Evolutionary conservation across 1,140 invertebrate genomes (phyloP).

Genomic region (Ditylenchus dipsaci): DNA sequence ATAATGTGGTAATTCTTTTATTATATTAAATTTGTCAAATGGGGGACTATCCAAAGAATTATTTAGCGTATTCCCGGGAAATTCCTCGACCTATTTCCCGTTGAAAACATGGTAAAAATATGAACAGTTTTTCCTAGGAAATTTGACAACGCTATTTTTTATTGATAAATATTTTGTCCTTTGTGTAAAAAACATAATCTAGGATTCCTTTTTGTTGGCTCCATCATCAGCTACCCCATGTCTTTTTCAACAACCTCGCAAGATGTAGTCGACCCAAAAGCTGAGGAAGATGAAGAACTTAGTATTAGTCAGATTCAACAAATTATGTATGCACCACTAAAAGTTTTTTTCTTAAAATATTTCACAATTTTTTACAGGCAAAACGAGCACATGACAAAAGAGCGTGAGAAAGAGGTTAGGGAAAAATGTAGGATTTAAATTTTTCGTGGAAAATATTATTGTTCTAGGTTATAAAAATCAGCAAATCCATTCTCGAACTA

Average conservation of each 20-base stretch:
- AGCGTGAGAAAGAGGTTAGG: slow-evolving; percentile 59
- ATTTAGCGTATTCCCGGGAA: too few relatives aligned
- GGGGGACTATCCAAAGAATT: too few relatives aligned
- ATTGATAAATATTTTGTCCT: too few relatives aligned
- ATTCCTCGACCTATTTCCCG: too few relatives aligned
- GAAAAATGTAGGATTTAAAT: neutral
- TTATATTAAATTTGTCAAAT: slow-evolving; percentile 21
- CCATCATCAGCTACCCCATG: slow-evolving; percentile 4
- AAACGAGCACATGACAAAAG: slow-evolving; percentile 58
- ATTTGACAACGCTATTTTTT: too few relatives aligned
- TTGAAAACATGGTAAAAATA: too few relatives aligned
- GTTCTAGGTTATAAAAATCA: slow-evolving; percentile 45
- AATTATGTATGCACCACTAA: slow-evolving; percentile 54
- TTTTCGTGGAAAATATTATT: neutral
- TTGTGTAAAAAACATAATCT: too few relatives aligned
- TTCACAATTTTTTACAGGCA: slow-evolving; percentile 28
- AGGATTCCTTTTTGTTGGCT: slow-evolving; percentile 16
- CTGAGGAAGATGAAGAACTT: slow-evolving; percentile 30
- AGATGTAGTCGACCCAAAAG: neutral
- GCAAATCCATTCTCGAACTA: slow-evolving; percentile 46
- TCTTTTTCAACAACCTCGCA: neutral
- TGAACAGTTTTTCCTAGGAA: too few relatives aligned
- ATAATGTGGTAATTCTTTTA: slow-evolving; percentile 37
- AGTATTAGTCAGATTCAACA: slow-evolving; percentile 58
- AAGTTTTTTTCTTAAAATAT: too few relatives aligned